Evolutionary conservation across 2,797 vertebrate genomes (phyloP), one percentile per base, ranked within the genome.

Genomic region (Ctenopoma multispine): DNA sequence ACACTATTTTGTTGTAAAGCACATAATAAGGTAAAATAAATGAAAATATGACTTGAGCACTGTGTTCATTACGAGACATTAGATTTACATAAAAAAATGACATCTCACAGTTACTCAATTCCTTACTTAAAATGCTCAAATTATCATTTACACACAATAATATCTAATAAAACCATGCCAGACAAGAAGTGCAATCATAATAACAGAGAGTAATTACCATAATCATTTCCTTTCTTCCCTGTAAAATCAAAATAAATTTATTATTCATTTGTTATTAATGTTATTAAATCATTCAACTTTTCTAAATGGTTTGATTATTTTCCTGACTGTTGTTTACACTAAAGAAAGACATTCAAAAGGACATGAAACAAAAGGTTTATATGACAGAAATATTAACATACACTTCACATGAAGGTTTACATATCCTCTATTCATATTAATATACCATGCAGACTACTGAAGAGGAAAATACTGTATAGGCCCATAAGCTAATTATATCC

Each of bases 251-350:
- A 38, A 63, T 67, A 46, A 13, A 21, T 34, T 56, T 31, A 63
- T 60, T 61, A 4, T 65, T 69, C n/a, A n/a, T n/a, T n/a, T n/a
- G n/a, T n/a, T n/a, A n/a, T n/a, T n/a, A n/a, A n/a, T n/a, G n/a
- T n/a, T n/a, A n/a, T 61, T 11, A 27, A 61, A 36, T 83, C 67
- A 68, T 79, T 34, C 27, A 75, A 80, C 64, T 18, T 31, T 36
- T 75, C 27, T 83, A 38, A 88, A 69, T 58, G 40, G 51, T 48
- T 76, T 54, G 20, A 63, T 80, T 86, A 69, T 87, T 47, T 71
- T 77, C 68, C 47, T 24, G 27, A 74, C 51, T 55, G 56, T 47
- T 74, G 56, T 47, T 74, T 49, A 76, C 58, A 60, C 53, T 41
- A 15, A 48, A 38, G 43, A 63, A 46, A 55, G 49, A 38, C 7